Base-by-base conservation (phyloP, 2,113 vertebrate genomes). In the Poeciliopsis occidentalis region DNA sequence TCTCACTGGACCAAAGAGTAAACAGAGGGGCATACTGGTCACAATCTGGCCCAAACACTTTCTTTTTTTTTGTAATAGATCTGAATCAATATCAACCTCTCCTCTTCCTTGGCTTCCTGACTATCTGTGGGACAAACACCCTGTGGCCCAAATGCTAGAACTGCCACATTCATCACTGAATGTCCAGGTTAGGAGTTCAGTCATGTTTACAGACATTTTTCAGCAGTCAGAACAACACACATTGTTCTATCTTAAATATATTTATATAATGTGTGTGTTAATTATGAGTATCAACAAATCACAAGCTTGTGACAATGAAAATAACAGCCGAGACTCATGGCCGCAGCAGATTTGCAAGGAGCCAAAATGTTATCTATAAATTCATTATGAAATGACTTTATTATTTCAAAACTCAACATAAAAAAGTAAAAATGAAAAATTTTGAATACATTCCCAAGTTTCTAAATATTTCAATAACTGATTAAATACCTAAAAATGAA, bases 11-110 rank as follows among this genome's bases (percentile, higher is more conserved):
- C 65, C 47, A 73, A 67, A 78, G 63, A 51, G 22, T 39, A 73
- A 75, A 71, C 72, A 29, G 24, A 60, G 30, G 61, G 51, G 60
- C 78, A 68, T 73, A 65, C 64, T 74, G 60, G 44, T 34, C 44
- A 60, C 24, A 60, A 57, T 80, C 57, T 78, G 57, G 26, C 32
- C 72, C 60, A 74, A 70, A 51, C 31, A 32, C 65, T 75, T 34
- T 4, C 31, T 73, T 83, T 79, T 76, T 67, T 75, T 76, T 67
- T 73, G 75, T 62, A 81, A 87, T 89, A 76, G 79, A 44, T 67
- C 69, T 32, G 69, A 80, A 86, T 89, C 84, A 82, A 88, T 90
- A 81, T 69, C 75, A n/a, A 34, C 54, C 19, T 12, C 10, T 61
- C 31, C 17, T 39, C 11, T 17, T 61, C 31, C 17, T 34, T 64